Evolutionary conservation across 2,113 vertebrate genomes (phyloP).

Genomic region (Corythaixoides concolor): DNA sequence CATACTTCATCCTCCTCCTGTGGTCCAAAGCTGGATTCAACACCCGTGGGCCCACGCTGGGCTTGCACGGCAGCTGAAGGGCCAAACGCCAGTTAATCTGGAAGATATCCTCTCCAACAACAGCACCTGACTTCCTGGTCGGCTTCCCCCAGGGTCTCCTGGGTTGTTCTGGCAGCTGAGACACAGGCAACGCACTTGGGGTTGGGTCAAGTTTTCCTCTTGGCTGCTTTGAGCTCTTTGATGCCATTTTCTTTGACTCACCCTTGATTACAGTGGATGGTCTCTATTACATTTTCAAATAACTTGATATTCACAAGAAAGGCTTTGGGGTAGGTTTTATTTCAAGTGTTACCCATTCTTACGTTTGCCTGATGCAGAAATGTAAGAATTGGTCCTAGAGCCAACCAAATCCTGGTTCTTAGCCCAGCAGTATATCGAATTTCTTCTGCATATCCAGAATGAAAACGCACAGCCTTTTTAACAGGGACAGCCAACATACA

Average conservation of each 20-base stretch:
- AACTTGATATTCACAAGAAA: slow-evolving; percentile 54
- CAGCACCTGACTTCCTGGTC: slow-evolving; percentile 64
- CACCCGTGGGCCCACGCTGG: background rate
- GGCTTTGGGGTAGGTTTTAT: slow-evolving; percentile 54
- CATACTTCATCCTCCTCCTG: slow-evolving; percentile 48
- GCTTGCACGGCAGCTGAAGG: slow-evolving; percentile 47
- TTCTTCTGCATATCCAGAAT: slow-evolving; percentile 52
- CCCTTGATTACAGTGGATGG: slow-evolving; percentile 37
- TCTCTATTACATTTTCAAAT: slow-evolving; percentile 64
- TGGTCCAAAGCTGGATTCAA: slow-evolving; percentile 51
- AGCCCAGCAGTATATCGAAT: slow-evolving; percentile 55
- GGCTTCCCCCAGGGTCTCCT: background rate
- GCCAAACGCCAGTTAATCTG: slow-evolving; percentile 48
- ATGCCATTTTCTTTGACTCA: slow-evolving; percentile 67
- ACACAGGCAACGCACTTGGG: background rate
- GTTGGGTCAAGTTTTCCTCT: slow-evolving; percentile 58
- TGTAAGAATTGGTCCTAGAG: slow-evolving; percentile 43
- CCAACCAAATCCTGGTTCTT: slow-evolving; percentile 53
- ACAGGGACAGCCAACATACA: slow-evolving; percentile 21
- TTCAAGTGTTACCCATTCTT: slow-evolving; percentile 21
- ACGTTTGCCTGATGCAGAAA: slow-evolving; percentile 46
- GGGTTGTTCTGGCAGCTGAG: slow-evolving; percentile 48
- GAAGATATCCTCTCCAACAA: slow-evolving; percentile 29
- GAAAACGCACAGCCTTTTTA: slow-evolving; percentile 34
- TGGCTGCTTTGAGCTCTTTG: slow-evolving; percentile 44